phyloP scores from a whole-genome alignment of 2,113 vertebrate species.

The Heterocephalus glaber region DNA sequence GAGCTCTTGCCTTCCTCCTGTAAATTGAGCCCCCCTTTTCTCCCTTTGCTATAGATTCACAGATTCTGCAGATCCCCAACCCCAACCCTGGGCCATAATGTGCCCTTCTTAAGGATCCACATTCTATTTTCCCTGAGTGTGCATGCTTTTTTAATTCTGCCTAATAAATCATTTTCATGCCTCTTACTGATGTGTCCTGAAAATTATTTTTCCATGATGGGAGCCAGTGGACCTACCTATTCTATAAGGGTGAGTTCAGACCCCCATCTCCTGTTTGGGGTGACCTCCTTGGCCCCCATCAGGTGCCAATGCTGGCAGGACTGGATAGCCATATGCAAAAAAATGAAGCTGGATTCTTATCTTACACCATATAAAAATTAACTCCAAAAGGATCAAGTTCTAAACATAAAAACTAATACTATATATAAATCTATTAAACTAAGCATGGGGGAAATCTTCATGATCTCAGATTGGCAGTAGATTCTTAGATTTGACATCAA shows the following conservation, averaged over 20 bases:
- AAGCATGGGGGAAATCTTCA: too few species aligned
- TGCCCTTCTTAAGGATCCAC: neutral
- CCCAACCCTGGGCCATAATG: too few species aligned
- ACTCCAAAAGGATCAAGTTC: neutral
- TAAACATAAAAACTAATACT: neutral
- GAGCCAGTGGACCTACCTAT: neutral
- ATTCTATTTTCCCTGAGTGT: neutral
- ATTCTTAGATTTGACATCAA: too few species aligned
- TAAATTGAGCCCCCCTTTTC: too few species aligned
- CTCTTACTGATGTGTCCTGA: neutral
- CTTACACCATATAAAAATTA: neutral
- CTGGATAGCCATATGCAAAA: neutral
- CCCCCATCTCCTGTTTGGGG: neutral
- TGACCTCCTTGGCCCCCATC: too few species aligned
- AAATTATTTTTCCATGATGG: neutral
- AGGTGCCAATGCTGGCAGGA: too few species aligned
- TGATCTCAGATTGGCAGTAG: too few species aligned
- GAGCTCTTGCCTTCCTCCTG: neutral
- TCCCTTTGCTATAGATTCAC: neutral
- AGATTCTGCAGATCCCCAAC: neutral
- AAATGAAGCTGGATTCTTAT: neutral
- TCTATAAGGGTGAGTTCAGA: neutral
- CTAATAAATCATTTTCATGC: neutral
- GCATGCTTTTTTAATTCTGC: neutral
- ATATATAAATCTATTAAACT: neutral